These are phyloP conservation scores for Dendroctonus ponderosae DNA, from an alignment of 1,140 invertebrate species.

Conservation along the genomic window DNA sequence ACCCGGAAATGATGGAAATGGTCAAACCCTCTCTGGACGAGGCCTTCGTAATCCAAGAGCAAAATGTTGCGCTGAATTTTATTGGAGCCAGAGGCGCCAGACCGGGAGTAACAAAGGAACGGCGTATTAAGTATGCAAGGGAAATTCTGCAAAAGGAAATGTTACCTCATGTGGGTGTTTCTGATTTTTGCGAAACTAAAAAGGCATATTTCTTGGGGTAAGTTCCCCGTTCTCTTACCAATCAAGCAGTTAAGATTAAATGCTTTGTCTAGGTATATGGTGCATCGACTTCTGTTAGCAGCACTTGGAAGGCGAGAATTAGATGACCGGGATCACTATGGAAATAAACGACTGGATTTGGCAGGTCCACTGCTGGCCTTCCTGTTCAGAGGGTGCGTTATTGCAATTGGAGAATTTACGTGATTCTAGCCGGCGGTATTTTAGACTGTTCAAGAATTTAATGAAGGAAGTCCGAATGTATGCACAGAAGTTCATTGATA, in stretches of 20 bases:
- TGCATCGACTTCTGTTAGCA: conserved; percentile 90
- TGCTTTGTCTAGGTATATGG: conserved; percentile 84
- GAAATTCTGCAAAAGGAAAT: conserved; percentile 99
- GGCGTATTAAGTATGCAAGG: conserved; percentile 97
- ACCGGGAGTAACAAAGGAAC: conserved; percentile 97
- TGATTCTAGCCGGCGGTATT: conserved; percentile 4
- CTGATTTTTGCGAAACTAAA: conserved; percentile 98
- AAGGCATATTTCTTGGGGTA: conserved; percentile 95
- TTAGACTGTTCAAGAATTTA: conserved; percentile 82
- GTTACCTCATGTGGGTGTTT: conserved; percentile 97
- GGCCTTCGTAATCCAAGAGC: conserved; percentile 99
- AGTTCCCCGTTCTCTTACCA: conserved; percentile 25
- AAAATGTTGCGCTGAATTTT: conserved; percentile 97
- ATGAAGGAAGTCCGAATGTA: conserved; percentile 96
- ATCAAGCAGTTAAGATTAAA: conserved; percentile 4
- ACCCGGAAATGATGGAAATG: conserved; percentile 99
- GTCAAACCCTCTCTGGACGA: conserved; percentile 98
- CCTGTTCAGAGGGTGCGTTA: conserved; percentile 77
- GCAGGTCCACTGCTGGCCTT: conserved; percentile 96
- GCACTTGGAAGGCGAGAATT: conserved; percentile 93
- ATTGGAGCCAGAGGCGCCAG: conserved; percentile 94
- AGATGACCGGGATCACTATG: conserved; percentile 99
- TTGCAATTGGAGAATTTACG: conserved; percentile 12
- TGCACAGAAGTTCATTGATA: conserved; percentile 98
- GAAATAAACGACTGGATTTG: conserved; percentile 96